These are phyloP conservation scores for Parotia lawesii DNA, from an alignment of 2,113 vertebrate genomes.

Conservation along the genomic window DNA sequence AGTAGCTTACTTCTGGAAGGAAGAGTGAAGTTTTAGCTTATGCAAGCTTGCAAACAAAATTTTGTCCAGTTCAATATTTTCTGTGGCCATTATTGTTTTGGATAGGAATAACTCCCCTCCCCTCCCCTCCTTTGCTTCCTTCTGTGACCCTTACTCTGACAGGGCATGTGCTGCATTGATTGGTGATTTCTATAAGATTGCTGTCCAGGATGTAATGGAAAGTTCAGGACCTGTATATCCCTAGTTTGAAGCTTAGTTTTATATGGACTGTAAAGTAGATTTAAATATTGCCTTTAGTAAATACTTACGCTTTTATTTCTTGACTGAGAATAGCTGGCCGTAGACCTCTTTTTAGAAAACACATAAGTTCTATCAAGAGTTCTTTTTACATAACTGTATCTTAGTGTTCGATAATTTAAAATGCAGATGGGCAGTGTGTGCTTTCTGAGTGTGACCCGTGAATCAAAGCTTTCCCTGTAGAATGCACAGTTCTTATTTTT, in stretches of 20 bases:
- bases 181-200: neutral
- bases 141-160: neutral
- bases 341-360: neutral
- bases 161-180: rapidly evolving
- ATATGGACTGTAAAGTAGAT: neutral
- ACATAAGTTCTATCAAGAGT: rapidly evolving
- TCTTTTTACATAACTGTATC: neutral
- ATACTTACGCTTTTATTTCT: neutral
- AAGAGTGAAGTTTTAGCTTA: neutral
- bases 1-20: neutral
- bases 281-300: neutral
- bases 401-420: neutral
- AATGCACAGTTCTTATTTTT: neutral
- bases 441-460: rapidly evolving
- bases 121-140: neutral
- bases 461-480: neutral
- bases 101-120: neutral
- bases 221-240: neutral
- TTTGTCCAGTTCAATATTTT: neutral
- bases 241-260: neutral
- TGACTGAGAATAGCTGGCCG: neutral
- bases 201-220: neutral
- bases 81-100: neutral
- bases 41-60: neutral
- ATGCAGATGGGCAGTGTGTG: neutral